Evolutionary conservation across 2,113 vertebrate species (phyloP), one percentile per base, ranked within the genome.

Genomic region (Grammomys dolichurus): DNA sequence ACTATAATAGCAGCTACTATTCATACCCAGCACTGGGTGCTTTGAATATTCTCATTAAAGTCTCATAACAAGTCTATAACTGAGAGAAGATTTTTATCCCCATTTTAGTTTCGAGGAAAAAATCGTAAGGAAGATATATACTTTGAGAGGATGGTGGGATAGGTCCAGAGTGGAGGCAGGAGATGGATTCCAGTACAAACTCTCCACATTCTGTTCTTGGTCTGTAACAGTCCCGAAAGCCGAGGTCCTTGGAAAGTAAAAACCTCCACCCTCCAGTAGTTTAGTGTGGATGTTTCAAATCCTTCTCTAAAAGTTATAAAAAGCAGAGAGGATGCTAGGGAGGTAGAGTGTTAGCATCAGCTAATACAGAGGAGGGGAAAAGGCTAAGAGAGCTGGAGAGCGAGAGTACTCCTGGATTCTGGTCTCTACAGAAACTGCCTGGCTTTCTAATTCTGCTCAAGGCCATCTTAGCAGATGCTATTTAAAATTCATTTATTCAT

Each of bases 31-130:
- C 1, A 1, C 40, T 7, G 73, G 54, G 33, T 36, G 58, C 12
- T 67, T 90, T 46, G 70, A 9, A n/a, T 77, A 26, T 86, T 80
- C 65, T 95, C 89, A 73, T 81, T 82, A 67, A 93, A 95, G 46
- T 72, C 81, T 91, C 76, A 77, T n/a, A 81, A 46, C 58, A 90
- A 92, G 82, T 70, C 36, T 77, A 43, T 81, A 48, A 92, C 46
- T 60, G 89, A 95, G 80, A 43, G 93, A 87, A 77, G 60, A 94
- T 36, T 85, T 73, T 73, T 63, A 51, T 91, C 26, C 36, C 8
- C 33, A 89, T 43, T 87, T 86, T 54, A 9, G 36, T 31, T 60
- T n/a, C 33, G 54, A 81, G 36, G 33, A 81, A 90, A 82, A 20
- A 67, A 72, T 8, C 33, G 72, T 54, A 56, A 82, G 58, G 54